A percentile compares a stretch with the other conserved stretches of the same genome.
Conservation (phyloP, 1,140 invertebrate species). For the Mycetomoellerius zeteki region DNA sequence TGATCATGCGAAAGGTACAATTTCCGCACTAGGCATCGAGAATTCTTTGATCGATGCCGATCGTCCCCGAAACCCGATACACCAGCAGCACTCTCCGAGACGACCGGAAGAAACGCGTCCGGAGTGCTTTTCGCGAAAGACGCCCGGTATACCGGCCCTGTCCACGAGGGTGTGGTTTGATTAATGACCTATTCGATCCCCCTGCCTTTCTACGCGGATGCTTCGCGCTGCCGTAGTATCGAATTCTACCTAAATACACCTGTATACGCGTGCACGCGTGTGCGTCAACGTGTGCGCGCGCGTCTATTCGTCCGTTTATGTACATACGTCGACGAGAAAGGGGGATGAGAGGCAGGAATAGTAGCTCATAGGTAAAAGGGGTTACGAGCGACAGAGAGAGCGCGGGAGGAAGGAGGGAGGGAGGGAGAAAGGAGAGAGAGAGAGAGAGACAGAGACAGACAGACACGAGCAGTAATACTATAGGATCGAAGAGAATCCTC, state of each 20-base stretch:
- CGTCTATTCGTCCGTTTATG: slow-evolving; percentile 68
- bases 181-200: slow-evolving; percentile 87
- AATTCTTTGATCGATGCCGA: slow-evolving; percentile 41
- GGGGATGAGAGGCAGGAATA: slow-evolving; percentile 9
- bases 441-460: slow-evolving; percentile 34
- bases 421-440: slow-evolving; percentile 38
- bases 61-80: slow-evolving; percentile 16
- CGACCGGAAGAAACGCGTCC: slow-evolving; percentile 32
- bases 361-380: slow-evolving; percentile 38
- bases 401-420: not conserved
- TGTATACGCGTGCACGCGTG: slow-evolving; percentile 68
- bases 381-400: not conserved
- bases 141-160: slow-evolving; percentile 84
- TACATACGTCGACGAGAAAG: slow-evolving; percentile 53
- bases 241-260: slow-evolving; percentile 84
- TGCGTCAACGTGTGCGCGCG: slow-evolving; percentile 56
- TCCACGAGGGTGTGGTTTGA: slow-evolving; percentile 86
- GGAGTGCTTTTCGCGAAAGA: slow-evolving; percentile 77
- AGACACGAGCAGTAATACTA: slow-evolving; percentile 52
- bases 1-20: slow-evolving; percentile 38
- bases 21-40: slow-evolving; percentile 19
- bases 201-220: slow-evolving; percentile 76
- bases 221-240: slow-evolving; percentile 82
- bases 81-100: not conserved
- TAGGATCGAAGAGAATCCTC: slow-evolving; percentile 39